phyloP scores from a whole-genome alignment of 1,140 invertebrate genomes.

The Drosophila pseudoananassae region DNA sequence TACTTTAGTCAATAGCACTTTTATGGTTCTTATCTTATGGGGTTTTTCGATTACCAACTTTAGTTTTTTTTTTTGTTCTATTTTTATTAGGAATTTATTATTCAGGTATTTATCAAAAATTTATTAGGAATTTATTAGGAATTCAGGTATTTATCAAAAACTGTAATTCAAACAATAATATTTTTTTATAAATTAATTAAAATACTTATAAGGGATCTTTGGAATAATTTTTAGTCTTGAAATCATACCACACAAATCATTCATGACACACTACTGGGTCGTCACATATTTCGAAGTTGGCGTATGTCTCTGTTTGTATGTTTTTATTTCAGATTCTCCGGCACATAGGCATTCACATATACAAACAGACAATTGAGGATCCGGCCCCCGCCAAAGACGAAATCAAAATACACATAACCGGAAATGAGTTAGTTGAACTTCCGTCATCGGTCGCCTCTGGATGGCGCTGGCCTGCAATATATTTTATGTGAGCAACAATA shows the following conservation, averaged over 20 bases:
- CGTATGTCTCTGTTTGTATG: not conserved
- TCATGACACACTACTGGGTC: not conserved
- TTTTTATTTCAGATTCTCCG: constrained; percentile 15
- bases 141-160: too few species aligned
- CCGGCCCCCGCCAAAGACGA: constrained; percentile 34
- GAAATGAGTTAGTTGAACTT: constrained; percentile 84
- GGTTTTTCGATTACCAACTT: too few species aligned
- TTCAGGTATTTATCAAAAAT: too few species aligned
- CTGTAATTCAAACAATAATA: too few species aligned
- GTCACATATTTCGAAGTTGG: constrained; percentile 2
- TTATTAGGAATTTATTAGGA: too few species aligned
- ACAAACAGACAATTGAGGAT: constrained; percentile 30
- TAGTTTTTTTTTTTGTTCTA: too few species aligned
- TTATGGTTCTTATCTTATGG: too few species aligned
- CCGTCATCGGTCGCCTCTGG: constrained; percentile 71
- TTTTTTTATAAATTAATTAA: too few species aligned
- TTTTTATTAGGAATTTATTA: too few species aligned
- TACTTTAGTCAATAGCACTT: too few species aligned
- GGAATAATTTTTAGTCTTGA: too few species aligned
- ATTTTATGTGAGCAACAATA: constrained; percentile 74
- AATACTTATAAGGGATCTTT: too few species aligned
- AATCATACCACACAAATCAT: not conserved
- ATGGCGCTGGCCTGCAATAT: constrained; percentile 71
- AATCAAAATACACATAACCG: constrained; percentile 64
- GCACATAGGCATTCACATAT: constrained; percentile 24